These are phyloP conservation scores for Leptobrachium leishanense DNA, from an alignment of 2,113 vertebrate species.

Conservation along the genomic window DNA sequence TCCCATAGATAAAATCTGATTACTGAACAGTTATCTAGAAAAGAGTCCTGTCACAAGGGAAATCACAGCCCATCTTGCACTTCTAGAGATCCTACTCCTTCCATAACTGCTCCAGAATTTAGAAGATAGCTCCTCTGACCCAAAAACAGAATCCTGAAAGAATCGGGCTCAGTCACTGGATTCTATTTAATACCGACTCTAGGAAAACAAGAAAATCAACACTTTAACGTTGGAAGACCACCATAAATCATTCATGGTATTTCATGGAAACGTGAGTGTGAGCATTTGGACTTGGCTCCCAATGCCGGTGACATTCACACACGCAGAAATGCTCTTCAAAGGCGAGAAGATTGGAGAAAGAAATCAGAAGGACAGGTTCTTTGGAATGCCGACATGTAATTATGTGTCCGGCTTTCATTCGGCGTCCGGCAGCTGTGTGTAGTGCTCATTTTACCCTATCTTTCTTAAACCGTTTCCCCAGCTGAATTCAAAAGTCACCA, in stretches of 20 bases:
- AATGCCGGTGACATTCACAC: conserved; percentile 14
- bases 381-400: conserved; percentile 37
- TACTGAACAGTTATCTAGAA: too few species aligned
- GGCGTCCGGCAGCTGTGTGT: conserved; percentile 27
- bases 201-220: too few species aligned
- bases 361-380: conserved; percentile 19
- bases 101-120: too few species aligned
- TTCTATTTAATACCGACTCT: too few species aligned
- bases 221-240: not conserved
- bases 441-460: conserved; percentile 40
- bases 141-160: too few species aligned
- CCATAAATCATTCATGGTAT: not conserved
- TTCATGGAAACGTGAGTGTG: not conserved
- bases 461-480: conserved; percentile 43
- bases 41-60: too few species aligned
- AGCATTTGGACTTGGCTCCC: not conserved
- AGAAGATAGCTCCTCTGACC: too few species aligned
- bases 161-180: too few species aligned
- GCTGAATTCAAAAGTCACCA: conserved; percentile 42
- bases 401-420: conserved; percentile 42
- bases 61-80: too few species aligned
- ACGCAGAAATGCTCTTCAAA: conserved; percentile 36
- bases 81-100: too few species aligned
- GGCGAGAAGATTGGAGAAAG: conserved; percentile 4
- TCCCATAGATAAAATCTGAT: too few species aligned